These are phyloP conservation scores for Aphodius granarius DNA, from an alignment of 2,888 invertebrate genomes.

Conservation along the genomic window DNA sequence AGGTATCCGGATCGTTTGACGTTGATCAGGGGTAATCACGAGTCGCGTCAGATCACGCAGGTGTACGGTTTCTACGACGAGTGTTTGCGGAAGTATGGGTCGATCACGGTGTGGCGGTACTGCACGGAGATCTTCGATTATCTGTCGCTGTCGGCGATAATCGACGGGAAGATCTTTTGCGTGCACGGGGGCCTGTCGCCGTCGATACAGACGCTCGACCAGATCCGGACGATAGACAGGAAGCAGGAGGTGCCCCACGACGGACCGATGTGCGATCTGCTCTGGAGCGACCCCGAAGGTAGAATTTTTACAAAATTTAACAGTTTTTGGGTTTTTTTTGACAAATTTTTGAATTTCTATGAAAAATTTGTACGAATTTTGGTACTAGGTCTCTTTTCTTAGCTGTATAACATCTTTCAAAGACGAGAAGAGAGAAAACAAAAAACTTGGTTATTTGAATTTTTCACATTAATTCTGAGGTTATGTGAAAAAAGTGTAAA, in stretches of 20 bases:
- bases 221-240: slow-evolving; percentile 96
- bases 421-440: too few relatives aligned
- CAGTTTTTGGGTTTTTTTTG: slow-evolving; percentile 19
- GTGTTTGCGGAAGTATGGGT: slow-evolving; percentile 97
- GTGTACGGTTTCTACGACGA: slow-evolving; percentile 99
- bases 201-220: slow-evolving; percentile 97
- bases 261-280: slow-evolving; percentile 98
- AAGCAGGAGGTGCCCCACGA: slow-evolving; percentile 99
- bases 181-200: slow-evolving; percentile 90
- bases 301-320: slow-evolving; percentile 39
- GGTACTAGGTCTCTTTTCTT: too few relatives aligned
- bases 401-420: too few relatives aligned
- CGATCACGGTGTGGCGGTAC: slow-evolving; percentile 98
- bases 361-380: not conserved
- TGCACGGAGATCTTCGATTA: slow-evolving; percentile 99
- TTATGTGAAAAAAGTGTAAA: too few relatives aligned
- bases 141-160: slow-evolving; percentile 93
- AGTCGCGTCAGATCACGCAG: slow-evolving; percentile 98
- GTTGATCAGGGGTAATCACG: slow-evolving; percentile 97
- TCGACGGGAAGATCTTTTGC: slow-evolving; percentile 98
- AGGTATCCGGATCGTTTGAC: slow-evolving; percentile 99
- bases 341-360: not conserved
- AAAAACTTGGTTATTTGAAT: too few relatives aligned
- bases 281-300: slow-evolving; percentile 99
- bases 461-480: too few relatives aligned